Evolutionary conservation across 2,888 invertebrate genomes (phyloP).

Genomic region (Cheilosia grossa): DNA sequence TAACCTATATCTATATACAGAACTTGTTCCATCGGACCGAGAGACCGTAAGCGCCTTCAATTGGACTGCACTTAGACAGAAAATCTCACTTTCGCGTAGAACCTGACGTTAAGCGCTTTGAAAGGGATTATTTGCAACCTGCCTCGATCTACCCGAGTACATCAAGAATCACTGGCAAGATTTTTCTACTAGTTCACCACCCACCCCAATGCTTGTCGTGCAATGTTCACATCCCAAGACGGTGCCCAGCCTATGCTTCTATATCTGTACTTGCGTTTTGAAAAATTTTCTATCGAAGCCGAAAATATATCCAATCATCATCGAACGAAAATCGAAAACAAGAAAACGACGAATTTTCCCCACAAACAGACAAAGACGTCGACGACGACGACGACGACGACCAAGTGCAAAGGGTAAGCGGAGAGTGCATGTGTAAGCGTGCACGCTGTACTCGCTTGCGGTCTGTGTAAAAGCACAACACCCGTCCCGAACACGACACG

Average conservation of each 20-base stretch:
- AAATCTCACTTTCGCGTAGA: too few species aligned
- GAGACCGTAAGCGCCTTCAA: too few species aligned
- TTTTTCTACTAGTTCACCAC: background rate
- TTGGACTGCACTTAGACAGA: too few species aligned
- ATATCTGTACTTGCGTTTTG: too few species aligned
- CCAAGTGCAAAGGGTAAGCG: conserved; percentile 47
- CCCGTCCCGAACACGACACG: conserved; percentile 47
- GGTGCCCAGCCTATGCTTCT: background rate
- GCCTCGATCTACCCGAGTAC: too few species aligned
- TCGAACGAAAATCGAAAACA: conserved; percentile 12
- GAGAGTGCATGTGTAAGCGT: conserved; percentile 35
- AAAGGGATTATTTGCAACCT: too few species aligned
- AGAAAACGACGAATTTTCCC: conserved; percentile 39
- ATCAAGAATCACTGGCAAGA: background rate
- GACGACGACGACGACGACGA: background rate
- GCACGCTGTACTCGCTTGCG: conserved; percentile 65
- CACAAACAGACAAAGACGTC: background rate
- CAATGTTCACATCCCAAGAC: conserved; percentile 17
- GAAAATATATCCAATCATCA: conserved; percentile 38
- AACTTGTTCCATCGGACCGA: too few species aligned
- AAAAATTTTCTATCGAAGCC: conserved; percentile 1
- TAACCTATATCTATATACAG: too few species aligned
- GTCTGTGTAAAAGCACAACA: conserved; percentile 66
- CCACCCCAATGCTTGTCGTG: background rate
- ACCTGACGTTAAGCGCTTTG: too few species aligned